Evolutionary conservation across 2,113 vertebrate genomes (phyloP).

Genomic region (Bombycilla garrulus): DNA sequence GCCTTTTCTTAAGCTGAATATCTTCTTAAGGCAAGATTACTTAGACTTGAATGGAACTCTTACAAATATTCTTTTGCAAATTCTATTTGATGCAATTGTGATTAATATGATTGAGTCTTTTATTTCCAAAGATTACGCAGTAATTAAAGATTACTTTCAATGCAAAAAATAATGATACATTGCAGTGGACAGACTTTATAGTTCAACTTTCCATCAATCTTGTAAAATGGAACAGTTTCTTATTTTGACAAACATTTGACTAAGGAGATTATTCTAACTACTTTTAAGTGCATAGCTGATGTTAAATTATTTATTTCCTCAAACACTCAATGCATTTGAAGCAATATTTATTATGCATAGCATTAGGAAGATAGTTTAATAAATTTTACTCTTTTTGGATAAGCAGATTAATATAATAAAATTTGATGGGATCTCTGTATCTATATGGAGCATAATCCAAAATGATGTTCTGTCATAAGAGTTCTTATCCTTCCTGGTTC

Average conservation of each 20-base stretch:
- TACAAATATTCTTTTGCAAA: neutral
- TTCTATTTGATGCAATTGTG: neutral
- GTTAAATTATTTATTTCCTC: neutral
- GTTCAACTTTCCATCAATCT: neutral
- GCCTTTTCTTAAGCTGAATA: neutral
- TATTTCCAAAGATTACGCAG: neutral
- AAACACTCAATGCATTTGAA: neutral
- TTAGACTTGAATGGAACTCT: neutral
- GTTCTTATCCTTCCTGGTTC: neutral
- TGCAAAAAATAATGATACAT: neutral
- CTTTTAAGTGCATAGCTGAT: neutral
- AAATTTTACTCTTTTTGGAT: neutral
- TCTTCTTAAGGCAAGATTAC: neutral
- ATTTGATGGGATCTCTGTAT: neutral
- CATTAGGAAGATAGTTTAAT: neutral
- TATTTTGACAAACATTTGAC: neutral
- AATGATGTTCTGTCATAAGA: neutral
- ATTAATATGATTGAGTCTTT: neutral
- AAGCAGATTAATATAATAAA: neutral
- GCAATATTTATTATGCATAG: neutral
- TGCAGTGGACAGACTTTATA: neutral
- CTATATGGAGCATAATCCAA: neutral
- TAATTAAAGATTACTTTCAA: neutral
- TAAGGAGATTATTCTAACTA: neutral
- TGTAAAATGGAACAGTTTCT: neutral